Percentiles rank a stretch among this genome's conserved stretches.
Conservation (phyloP, 2,797 vertebrate species). For the Muscicapa comitata region DNA sequence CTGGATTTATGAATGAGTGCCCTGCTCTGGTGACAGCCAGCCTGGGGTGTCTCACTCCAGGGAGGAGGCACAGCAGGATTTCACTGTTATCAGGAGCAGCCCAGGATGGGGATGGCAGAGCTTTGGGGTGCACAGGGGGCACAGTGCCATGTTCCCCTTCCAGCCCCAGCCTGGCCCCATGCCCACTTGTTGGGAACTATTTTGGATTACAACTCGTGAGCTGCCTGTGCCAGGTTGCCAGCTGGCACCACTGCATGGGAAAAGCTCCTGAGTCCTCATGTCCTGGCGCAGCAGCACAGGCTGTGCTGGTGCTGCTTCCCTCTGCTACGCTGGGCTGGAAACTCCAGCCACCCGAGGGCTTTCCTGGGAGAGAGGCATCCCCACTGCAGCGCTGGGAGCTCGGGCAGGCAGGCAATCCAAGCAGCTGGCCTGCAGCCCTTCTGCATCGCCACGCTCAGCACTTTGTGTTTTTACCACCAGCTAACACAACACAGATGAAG, state of each 20-base stretch:
- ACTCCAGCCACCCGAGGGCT: accelerated
- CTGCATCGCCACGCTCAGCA: accelerated
- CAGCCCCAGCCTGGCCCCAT: not conserved
- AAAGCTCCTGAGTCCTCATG: not conserved
- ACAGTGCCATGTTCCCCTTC: accelerated
- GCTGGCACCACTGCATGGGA: not conserved
- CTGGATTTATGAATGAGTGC: constrained; percentile 26
- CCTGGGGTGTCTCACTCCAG: not conserved
- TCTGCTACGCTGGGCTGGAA: not conserved
- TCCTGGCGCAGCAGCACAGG: not conserved
- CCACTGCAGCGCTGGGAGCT: accelerated
- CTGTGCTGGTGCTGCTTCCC: not conserved
- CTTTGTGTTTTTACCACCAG: not conserved
- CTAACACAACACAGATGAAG: not conserved
- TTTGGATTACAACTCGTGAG: not conserved
- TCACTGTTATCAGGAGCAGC: not conserved
- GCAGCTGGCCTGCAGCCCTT: not conserved
- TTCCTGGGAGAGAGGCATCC: not conserved
- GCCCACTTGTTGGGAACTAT: not conserved
- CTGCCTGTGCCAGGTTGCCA: not conserved
- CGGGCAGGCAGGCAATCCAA: accelerated
- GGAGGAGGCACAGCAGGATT: not conserved
- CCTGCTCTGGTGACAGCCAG: not conserved
- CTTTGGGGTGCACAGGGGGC: not conserved
- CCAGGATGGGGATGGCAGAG: not conserved